Evolutionary conservation across 2,797 vertebrate genomes (phyloP).

Genomic region (Peromyscus attwateri): DNA sequence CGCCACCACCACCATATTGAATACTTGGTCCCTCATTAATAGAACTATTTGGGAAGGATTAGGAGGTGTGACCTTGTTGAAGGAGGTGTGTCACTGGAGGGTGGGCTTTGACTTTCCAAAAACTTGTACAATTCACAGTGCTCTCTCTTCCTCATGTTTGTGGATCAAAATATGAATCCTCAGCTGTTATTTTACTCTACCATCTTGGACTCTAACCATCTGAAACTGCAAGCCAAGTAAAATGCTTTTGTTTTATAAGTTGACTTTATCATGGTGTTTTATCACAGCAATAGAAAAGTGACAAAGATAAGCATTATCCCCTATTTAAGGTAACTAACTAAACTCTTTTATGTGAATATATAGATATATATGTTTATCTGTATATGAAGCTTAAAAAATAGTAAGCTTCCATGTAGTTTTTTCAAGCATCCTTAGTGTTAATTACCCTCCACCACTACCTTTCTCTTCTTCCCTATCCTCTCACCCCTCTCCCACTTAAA

Average conservation of each 20-base stretch:
- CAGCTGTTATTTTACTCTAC: not conserved
- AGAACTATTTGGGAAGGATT: not conserved
- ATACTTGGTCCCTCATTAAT: not conserved
- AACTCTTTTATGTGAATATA: not conserved
- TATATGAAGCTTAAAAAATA: not conserved
- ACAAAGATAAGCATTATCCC: not conserved
- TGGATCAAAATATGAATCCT: not conserved
- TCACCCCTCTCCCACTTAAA: not conserved
- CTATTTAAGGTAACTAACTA: not conserved
- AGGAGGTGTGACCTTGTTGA: not conserved
- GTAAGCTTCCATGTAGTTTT: not conserved
- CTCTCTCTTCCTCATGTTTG: not conserved
- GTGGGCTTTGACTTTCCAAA: not conserved
- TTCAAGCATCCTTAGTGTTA: not conserved
- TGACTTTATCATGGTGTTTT: not conserved
- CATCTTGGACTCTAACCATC: not conserved
- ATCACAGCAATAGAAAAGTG: not conserved
- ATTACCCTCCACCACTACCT: not conserved
- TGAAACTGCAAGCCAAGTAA: not conserved
- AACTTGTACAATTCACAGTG: not conserved
- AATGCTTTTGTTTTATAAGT: not conserved
- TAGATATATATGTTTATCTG: not conserved
- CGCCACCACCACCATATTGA: not conserved
- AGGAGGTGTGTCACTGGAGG: not conserved
- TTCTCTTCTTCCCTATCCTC: not conserved